Evolutionary conservation across 2,797 vertebrate species (phyloP).

Genomic region (Phalanger gymnotis): DNA sequence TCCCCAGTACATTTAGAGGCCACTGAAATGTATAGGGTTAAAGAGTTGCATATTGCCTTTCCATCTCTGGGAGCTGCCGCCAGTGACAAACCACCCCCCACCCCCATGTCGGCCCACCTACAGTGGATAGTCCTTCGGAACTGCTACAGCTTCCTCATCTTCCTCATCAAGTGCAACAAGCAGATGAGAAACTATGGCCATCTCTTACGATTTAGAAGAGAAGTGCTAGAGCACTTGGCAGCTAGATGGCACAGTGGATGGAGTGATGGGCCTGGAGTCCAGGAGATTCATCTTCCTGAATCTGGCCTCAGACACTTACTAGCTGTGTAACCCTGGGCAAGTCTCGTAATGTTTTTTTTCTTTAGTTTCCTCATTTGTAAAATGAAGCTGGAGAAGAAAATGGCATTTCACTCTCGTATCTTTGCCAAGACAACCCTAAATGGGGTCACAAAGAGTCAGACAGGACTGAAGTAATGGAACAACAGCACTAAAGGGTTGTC

Average conservation of each 20-base stretch:
- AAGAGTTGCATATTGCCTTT: constrained; percentile 18
- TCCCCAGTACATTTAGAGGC: not conserved
- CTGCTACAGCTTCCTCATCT: too few relatives aligned
- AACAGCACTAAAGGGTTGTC: not conserved
- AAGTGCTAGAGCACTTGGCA: not conserved
- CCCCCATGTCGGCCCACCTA: too few relatives aligned
- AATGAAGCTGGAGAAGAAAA: not conserved
- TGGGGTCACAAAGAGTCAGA: not conserved
- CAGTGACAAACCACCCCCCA: too few relatives aligned
- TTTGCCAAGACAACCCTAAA: not conserved
- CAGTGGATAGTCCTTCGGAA: too few relatives aligned
- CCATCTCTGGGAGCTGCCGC: too few relatives aligned
- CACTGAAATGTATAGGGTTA: not conserved
- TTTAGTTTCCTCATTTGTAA: not conserved
- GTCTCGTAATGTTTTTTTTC: not conserved
- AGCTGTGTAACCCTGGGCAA: not conserved
- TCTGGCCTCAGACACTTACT: not conserved
- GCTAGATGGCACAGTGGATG: not conserved
- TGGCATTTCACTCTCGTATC: not conserved
- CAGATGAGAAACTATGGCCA: not conserved
- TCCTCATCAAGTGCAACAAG: too few relatives aligned
- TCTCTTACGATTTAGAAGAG: not conserved
- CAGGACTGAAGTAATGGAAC: not conserved
- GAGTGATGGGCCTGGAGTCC: not conserved
- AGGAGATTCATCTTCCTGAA: not conserved